These are phyloP conservation scores for Silurus aristotelis DNA, from an alignment of 2,797 vertebrate species.

Conservation along the genomic window DNA sequence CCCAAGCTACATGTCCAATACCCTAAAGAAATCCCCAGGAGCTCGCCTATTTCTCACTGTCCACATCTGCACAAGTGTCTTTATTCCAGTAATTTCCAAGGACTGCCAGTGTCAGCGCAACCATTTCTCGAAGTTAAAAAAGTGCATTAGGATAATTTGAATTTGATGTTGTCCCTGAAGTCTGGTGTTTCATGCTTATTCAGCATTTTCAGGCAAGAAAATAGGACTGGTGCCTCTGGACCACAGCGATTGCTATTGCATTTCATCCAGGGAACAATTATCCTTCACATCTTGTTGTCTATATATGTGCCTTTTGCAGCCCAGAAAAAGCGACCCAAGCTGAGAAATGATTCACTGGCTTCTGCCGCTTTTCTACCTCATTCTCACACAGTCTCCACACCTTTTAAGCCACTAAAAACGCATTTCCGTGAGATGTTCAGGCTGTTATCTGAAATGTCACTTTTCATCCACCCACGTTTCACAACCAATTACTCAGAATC, in stretches of 20 bases:
- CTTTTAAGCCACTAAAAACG: constrained; percentile 4
- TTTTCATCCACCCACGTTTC: constrained; percentile 14
- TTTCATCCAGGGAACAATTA: constrained; percentile 4
- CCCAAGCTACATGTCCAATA: constrained; percentile 52
- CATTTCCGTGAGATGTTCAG: constrained; percentile 29
- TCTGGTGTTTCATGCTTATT: constrained; percentile 25
- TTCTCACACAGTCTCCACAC: constrained; percentile 17
- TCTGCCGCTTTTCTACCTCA: constrained; percentile 30
- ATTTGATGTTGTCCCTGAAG: constrained; percentile 39
- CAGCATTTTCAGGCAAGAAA: constrained; percentile 8
- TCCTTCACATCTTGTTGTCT: background rate
- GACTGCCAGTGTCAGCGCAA: constrained; percentile 40
- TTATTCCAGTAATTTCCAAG: constrained; percentile 38
- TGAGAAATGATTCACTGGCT: background rate
- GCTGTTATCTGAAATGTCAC: constrained; percentile 37
- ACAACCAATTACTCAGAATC: constrained; percentile 34
- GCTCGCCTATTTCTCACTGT: constrained; percentile 5
- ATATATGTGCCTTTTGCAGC: constrained; percentile 11
- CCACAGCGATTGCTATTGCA: constrained; percentile 1
- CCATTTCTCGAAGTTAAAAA: constrained; percentile 7
- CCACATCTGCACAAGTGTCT: constrained; percentile 18
- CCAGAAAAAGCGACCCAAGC: background rate
- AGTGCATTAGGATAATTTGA: constrained; percentile 22
- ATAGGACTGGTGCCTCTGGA: background rate
- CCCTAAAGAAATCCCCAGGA: constrained; percentile 62